Conservation (phyloP, 2,888 invertebrate genomes). For the Eueremaeus valkanovi region DNA sequence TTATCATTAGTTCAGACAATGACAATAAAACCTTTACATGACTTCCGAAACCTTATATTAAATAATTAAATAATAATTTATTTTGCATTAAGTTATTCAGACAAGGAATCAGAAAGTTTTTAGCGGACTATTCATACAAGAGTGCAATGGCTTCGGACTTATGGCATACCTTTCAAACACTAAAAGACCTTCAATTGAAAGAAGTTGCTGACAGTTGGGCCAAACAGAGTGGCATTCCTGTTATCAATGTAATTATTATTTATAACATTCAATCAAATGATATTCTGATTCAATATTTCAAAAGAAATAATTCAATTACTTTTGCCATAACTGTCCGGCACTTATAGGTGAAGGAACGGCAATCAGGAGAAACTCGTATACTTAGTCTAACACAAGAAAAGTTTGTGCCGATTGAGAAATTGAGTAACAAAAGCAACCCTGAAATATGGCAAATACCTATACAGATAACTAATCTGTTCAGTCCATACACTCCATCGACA, state of each 20-base stretch:
- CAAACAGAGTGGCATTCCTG: conserved; percentile 88
- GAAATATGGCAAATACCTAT: conserved; percentile 73
- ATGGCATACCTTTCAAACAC: conserved; percentile 82
- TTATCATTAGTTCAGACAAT: neutral
- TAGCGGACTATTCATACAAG: conserved; percentile 77
- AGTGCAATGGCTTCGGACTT: conserved; percentile 91
- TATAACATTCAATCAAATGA: too few species aligned
- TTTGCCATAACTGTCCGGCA: neutral
- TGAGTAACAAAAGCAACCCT: too few species aligned
- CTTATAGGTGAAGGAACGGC: conserved; percentile 41
- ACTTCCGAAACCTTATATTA: too few species aligned
- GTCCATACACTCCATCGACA: conserved; percentile 62
- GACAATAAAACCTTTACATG: neutral
- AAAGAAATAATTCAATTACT: neutral
- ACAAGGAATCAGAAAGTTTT: conserved; percentile 84
- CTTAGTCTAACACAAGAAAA: conserved; percentile 74
- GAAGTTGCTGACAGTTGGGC: conserved; percentile 96
- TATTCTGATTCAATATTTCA: neutral
- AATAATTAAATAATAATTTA: too few species aligned
- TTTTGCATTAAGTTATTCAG: conserved; percentile 65
- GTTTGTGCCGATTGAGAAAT: conserved; percentile 71
- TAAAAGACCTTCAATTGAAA: conserved; percentile 81
- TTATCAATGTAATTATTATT: conserved; percentile 62
- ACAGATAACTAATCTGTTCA: conserved; percentile 69
- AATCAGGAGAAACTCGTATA: conserved; percentile 57